Base-by-base conservation (phyloP, 2,113 vertebrate species). In the Sialia sialis region DNA sequence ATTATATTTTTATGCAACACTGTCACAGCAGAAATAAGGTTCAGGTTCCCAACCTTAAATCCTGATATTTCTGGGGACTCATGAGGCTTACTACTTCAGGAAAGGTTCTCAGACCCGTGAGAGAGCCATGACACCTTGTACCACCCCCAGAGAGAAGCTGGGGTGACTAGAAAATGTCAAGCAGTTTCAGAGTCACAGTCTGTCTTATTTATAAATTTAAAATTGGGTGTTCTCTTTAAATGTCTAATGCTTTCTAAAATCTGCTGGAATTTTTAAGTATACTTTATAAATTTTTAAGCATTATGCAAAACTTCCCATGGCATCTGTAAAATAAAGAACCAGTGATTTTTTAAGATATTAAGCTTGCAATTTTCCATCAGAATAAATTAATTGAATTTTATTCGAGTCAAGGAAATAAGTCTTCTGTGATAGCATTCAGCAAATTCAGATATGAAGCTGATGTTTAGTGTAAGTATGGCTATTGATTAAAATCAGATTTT, bases 311-410 rank as follows among this genome's bases (percentile, higher is more conserved):
- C 16, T 74, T 95, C 38, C 29, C 17, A 52, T 30, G 58, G 13
- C 15, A 83, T 20, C 6, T 51, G 34, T 34, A 84, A 69, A 89
- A 87, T n/a, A 93, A 60, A 90, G 48, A 89, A 81, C 70, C 34
- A 49, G 12, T 1, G 3, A 49, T 82, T 49, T 14, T 21, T 66
- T 25, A 51, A 66, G 49, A 9, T 77, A n/a, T 41, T 78, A 83
- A 79, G 12, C 21, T 74, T 87, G 29, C 8, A 32, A 59, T n/a
- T 90, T 91, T 86, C 14, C 13, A 38, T 87, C 29, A 89, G 46
- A 93, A 63, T 3, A 88, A 81, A 43, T 63, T 80, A 2, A 56
- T 46, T 66, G 30, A 25, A 48, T 59, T 79, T 95, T 62, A 38
- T 64, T 16, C 6, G 29, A 75, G 38, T 16, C 36, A 67, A 89